These are phyloP conservation scores for Chironomus riparius DNA, from an alignment of 2,888 invertebrate species.

Conservation along the genomic window DNA sequence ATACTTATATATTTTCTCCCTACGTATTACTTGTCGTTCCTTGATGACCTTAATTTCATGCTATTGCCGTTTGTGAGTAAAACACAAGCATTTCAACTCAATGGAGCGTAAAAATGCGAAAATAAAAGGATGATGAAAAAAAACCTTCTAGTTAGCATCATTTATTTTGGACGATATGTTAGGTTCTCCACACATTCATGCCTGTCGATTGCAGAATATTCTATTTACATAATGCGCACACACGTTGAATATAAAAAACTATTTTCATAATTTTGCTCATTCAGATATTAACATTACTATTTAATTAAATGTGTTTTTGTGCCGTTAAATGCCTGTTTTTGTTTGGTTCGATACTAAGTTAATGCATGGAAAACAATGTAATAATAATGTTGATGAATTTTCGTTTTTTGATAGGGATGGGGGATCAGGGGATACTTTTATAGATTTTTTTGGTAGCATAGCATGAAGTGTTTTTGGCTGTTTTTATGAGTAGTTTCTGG, in stretches of 20 bases:
- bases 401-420: too few relatives aligned
- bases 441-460: too few relatives aligned
- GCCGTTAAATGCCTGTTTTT: too few relatives aligned
- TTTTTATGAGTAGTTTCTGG: too few relatives aligned
- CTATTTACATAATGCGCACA: not conserved
- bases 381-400: too few relatives aligned
- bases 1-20: not conserved
- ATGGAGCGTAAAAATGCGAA: slow-evolving; percentile 7
- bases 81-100: not conserved
- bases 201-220: not conserved
- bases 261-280: not conserved
- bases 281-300: not conserved
- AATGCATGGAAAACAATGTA: too few relatives aligned
- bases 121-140: not conserved
- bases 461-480: too few relatives aligned
- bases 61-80: not conserved
- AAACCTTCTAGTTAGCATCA: not conserved
- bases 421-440: too few relatives aligned
- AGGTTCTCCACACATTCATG: not conserved
- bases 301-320: not conserved
- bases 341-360: too few relatives aligned
- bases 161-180: not conserved
- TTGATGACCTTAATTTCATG: not conserved
- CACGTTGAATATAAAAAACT: not conserved
- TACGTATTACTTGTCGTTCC: not conserved